phyloP scores from a whole-genome alignment of 2,888 invertebrate genomes.

The Acheta domesticus region DNA sequence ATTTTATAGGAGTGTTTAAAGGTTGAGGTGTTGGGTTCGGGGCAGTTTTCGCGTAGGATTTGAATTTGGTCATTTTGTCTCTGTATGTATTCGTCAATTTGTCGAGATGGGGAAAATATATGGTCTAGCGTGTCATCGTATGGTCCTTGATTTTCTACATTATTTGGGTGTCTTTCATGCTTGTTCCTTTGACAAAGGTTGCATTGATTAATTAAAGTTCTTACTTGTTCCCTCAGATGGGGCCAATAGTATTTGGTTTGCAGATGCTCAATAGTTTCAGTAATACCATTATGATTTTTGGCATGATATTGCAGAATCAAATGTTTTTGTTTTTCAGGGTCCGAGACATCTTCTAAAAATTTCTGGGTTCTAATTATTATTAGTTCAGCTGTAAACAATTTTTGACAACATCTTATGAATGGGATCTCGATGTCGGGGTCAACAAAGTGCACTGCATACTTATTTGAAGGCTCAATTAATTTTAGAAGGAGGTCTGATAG shows the following conservation, averaged over 20 bases:
- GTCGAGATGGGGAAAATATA: background rate
- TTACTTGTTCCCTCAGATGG: background rate
- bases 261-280: background rate
- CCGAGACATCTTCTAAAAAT: background rate
- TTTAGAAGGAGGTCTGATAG: background rate
- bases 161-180: background rate
- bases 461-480: background rate
- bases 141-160: background rate
- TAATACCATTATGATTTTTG: background rate
- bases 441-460: background rate
- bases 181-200: background rate
- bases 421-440: background rate
- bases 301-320: background rate
- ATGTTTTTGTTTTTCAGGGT: background rate
- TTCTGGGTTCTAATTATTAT: background rate
- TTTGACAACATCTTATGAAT: background rate
- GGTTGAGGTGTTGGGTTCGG: background rate
- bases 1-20: background rate
- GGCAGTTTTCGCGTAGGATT: background rate
- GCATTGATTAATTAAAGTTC: background rate
- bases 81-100: background rate
- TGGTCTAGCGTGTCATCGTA: background rate
- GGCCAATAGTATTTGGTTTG: background rate
- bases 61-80: background rate
- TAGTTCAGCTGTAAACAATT: background rate